A percentile compares a stretch with the other conserved stretches of the same genome.
Evolutionary conservation across 1,140 invertebrate species (phyloP).

Genomic region (Pentalonia nigronervosa): DNA sequence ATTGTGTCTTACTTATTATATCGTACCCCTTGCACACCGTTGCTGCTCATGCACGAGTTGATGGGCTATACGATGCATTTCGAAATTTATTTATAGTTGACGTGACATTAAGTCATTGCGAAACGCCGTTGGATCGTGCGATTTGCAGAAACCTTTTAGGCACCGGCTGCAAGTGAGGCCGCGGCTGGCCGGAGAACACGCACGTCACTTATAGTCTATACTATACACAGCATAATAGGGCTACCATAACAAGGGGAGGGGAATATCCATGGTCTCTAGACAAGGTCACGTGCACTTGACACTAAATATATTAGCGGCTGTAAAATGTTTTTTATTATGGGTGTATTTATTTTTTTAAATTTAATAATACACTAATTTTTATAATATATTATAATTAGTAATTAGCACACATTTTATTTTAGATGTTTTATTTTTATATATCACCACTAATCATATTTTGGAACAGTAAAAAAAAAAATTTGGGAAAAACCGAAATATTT

Average conservation of each 20-base stretch:
- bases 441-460: too few relatives aligned
- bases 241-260: not conserved
- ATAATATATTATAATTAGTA: not conserved
- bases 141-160: conserved; percentile 11
- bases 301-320: not conserved
- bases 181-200: not conserved
- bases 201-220: not conserved
- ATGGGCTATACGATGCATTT: not conserved
- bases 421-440: not conserved
- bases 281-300: conserved; percentile 42
- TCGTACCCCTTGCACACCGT: not conserved
- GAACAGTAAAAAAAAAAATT: too few relatives aligned
- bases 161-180: not conserved
- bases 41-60: not conserved
- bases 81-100: conserved; percentile 20
- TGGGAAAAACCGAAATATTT: not conserved
- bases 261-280: not conserved
- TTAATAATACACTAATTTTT: not conserved
- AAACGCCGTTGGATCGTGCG: conserved; percentile 2
- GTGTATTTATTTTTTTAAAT: not conserved
- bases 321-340: not conserved
- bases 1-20: not conserved
- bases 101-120: conserved; percentile 50
- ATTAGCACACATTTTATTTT: not conserved
- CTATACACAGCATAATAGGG: not conserved